Base-by-base conservation (phyloP, 2,113 vertebrate genomes). In the Aldabrachelys gigantea region DNA sequence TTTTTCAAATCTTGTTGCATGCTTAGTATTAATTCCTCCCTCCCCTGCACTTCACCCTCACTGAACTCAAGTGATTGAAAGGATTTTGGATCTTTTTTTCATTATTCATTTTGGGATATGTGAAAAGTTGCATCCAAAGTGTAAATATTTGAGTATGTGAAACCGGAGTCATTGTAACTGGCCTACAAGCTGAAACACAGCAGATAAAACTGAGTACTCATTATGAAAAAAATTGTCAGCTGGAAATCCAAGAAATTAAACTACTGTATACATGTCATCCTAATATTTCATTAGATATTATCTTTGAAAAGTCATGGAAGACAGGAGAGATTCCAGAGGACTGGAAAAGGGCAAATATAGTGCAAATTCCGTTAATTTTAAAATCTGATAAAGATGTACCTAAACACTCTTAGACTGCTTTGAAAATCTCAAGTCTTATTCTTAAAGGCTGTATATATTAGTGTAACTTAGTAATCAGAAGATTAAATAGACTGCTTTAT, bases 1-100 rank as follows among this genome's bases (percentile, higher is more conserved):
- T 94, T 84, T 95, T 96, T 91, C 92, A 91, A 95, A 96, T 81
- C 79, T 38, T 10, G 31, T 65, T 95, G 65, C 65, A 69, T 69
- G 35, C 19, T 69, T 69, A 69, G 65, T n/a, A 19, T 69, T n/a
- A 69, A 9, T 69, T 69, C 17, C 17, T 17, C 35, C 19, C 35
- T 38, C 17, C 14, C 16, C 35, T 38, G 17, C 19, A 9, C 65
- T 38, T n/a, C 8, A n/a, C 65, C 35, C 2, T 21, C 65, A 65
- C 35, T 17, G 16, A 69, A 72, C 65, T 72, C 35, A 72, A 92
- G 85, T 83, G 53, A 91, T 19, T 76, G 10, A 83, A 92, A 88
- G 24, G 89, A 89, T n/a, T 38, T 12, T 27, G 56, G 27, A 12
- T 21, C 22, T 84, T 16, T 72, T 65, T 89, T 80, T 85, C 76